Base-by-base conservation (phyloP, 23 tunicate species). In the Trididemnum clinides region DNA sequence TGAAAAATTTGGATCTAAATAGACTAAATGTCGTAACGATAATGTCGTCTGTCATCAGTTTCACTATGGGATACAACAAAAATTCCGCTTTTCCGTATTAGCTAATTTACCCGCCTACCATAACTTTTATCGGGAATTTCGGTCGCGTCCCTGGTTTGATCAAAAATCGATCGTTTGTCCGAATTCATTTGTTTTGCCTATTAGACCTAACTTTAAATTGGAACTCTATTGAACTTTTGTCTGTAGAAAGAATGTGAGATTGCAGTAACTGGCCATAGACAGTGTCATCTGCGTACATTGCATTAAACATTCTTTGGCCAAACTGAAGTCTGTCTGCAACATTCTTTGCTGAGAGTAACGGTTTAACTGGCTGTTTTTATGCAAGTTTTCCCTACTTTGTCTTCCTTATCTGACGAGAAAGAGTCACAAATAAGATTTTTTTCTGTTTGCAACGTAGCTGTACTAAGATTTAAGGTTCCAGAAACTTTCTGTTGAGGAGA, bases 181-280 rank as follows among this genome's bases (percentile, higher is more conserved):
- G 54, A 44, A 44, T 44, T 44, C 54, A 15, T 44, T 44, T 44
- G 15, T 44, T 44, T 15, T 10, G 54, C 15, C 54, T 44, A 15
- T 44, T 44, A n/a, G n/a, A n/a, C n/a, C n/a, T n/a, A 10, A 10
- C 15, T 15, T 44, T 44, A 10, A 15, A 15, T 10, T 44, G 15
- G 54, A 44, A 15, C n/a, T n/a, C n/a, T n/a, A n/a, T n/a, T n/a
- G n/a, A n/a, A n/a, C n/a, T n/a, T n/a, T n/a, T n/a, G n/a, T n/a
- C n/a, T 25, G 66, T 59, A 59, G 22, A 59, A 59, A 59, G 66
- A 59, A 59, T 59, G 66, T 59, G 66, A n/a, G 66, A 25, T 59
- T n/a, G 66, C 66, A 59, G 66, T n/a, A 59, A 10, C 22, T 59
- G 20, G 20, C 25, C 66, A 19, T n/a, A 28, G 25, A 10, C 22